A percentile compares a stretch with the other conserved stretches of the same genome.
Evolutionary conservation across 2,113 vertebrate genomes (phyloP).

Genomic region (Donacobius atricapilla): DNA sequence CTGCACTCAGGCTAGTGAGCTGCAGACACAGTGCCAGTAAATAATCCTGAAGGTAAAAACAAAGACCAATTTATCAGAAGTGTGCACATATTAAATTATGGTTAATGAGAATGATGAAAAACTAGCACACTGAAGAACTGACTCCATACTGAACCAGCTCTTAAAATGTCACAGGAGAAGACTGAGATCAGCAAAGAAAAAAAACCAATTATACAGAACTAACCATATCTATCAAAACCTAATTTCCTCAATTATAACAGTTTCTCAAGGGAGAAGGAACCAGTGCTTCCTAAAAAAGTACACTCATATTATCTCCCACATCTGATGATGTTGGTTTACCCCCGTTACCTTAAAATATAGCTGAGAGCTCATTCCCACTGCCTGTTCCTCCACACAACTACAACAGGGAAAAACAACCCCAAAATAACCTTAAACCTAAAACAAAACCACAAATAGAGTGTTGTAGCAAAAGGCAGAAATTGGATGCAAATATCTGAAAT

Average conservation of each 20-base stretch:
- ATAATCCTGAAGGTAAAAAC: background rate
- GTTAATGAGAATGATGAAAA: background rate
- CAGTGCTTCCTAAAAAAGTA: background rate
- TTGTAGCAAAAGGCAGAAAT: background rate
- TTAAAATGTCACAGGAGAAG: background rate
- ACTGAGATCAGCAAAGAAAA: background rate
- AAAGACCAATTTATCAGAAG: background rate
- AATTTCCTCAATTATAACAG: background rate
- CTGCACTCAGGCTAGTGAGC: background rate
- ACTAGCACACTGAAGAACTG: background rate
- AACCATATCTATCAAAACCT: background rate
- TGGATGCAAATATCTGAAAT: background rate
- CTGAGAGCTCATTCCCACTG: background rate
- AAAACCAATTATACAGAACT: background rate
- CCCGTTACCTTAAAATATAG: background rate
- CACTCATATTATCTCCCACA: background rate
- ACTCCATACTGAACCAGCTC: background rate
- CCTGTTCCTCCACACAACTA: background rate
- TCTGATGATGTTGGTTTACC: background rate
- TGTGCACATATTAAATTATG: background rate
- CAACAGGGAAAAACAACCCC: accelerated
- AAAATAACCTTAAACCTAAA: background rate
- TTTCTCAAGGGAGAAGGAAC: background rate
- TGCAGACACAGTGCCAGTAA: background rate
- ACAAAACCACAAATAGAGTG: background rate